Evolutionary conservation across 2,888 invertebrate genomes (phyloP).

Genomic region (Abscondita cerata): DNA sequence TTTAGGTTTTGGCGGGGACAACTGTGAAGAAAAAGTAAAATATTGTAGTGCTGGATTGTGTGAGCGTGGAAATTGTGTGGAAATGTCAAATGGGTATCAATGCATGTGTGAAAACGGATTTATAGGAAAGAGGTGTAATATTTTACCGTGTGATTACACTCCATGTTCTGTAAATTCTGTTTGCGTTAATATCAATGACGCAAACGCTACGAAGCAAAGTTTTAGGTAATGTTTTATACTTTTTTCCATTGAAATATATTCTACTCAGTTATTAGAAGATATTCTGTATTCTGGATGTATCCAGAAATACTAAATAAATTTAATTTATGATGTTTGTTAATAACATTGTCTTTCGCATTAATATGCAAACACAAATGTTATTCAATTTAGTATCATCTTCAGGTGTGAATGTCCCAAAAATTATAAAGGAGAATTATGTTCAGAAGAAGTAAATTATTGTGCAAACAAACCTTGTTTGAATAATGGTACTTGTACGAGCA

Average conservation of each 20-base stretch:
- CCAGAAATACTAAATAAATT: too few relatives aligned
- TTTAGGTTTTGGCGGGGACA: slow-evolving; percentile 52
- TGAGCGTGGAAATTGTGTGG: slow-evolving; percentile 56
- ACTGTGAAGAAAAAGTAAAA: slow-evolving; percentile 48
- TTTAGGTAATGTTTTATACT: slow-evolving; percentile 51
- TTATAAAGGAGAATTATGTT: slow-evolving; percentile 62
- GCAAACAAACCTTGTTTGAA: slow-evolving; percentile 55
- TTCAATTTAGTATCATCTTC: too few relatives aligned
- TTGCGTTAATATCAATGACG: slow-evolving; percentile 58
- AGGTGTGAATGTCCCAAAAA: slow-evolving; percentile 66
- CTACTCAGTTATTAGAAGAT: too few relatives aligned
- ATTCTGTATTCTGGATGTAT: too few relatives aligned
- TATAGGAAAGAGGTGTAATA: slow-evolving; percentile 63
- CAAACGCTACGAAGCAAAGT: slow-evolving; percentile 57
- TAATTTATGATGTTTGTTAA: too few relatives aligned
- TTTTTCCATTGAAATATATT: too few relatives aligned
- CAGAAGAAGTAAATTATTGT: slow-evolving; percentile 60
- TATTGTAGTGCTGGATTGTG: slow-evolving; percentile 52
- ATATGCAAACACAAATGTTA: too few relatives aligned
- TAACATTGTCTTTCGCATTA: too few relatives aligned
- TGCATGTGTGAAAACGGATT: slow-evolving; percentile 62
- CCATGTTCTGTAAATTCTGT: slow-evolving; percentile 61
- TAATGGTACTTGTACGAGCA: slow-evolving; percentile 55
- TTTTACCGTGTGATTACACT: slow-evolving; percentile 65
- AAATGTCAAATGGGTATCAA: slow-evolving; percentile 56